Conservation (phyloP, 2,888 invertebrate species). For the Linnaemya tessellans region DNA sequence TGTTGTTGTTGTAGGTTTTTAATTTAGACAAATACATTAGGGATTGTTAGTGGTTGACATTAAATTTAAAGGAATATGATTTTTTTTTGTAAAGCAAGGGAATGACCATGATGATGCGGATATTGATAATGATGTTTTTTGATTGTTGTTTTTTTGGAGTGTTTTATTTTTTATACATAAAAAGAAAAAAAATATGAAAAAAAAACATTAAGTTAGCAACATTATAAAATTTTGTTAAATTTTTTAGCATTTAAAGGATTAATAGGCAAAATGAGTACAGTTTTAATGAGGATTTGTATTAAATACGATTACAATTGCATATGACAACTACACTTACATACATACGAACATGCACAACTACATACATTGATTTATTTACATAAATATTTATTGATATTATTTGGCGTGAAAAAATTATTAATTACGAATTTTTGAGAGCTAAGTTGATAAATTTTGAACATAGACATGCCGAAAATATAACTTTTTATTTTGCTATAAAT, state of each 20-base stretch:
- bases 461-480: constrained; percentile 39
- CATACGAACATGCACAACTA: constrained; percentile 57
- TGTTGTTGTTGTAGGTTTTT: constrained; percentile 47
- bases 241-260: constrained; percentile 49
- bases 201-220: constrained; percentile 83
- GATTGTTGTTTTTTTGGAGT: constrained; percentile 70
- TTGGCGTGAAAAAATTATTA: constrained; percentile 29
- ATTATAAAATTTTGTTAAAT: constrained; percentile 66
- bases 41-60: constrained; percentile 55
- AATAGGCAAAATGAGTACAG: constrained; percentile 26
- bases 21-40: constrained; percentile 71
- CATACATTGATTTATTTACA: constrained; percentile 51
- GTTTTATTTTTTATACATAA: constrained; percentile 76
- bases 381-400: constrained; percentile 8
- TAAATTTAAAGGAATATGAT: constrained; percentile 64
- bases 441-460: constrained; percentile 9
- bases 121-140: constrained; percentile 73
- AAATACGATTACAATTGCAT: constrained; percentile 34
- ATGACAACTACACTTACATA: constrained; percentile 58
- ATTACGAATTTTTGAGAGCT: neutral
- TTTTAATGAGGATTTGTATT: constrained; percentile 33
- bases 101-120: constrained; percentile 81
- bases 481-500: constrained; percentile 10
- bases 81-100: constrained; percentile 78
- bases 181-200: constrained; percentile 82